Conservation (phyloP, 2,888 invertebrate species). For the Saturnia japonica region DNA sequence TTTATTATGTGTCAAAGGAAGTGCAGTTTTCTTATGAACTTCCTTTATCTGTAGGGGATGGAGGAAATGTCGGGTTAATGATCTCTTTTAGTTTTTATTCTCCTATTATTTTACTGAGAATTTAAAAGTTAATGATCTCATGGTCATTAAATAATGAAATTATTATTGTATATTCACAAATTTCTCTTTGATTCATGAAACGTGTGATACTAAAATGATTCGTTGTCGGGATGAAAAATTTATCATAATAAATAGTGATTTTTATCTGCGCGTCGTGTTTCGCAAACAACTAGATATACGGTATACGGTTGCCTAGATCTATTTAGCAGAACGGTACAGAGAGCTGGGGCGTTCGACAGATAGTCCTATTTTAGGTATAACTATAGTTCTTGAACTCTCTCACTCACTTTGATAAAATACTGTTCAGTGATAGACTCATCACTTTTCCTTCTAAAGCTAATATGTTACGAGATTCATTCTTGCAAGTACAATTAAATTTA, state of each 20-base stretch:
- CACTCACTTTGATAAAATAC: not conserved
- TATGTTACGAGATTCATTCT: not conserved
- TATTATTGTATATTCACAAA: no score
- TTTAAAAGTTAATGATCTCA: not conserved
- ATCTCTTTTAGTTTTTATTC: not conserved
- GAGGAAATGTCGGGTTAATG: not conserved
- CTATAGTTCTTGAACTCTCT: no score
- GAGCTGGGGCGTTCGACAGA: no score
- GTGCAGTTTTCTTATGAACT: conserved; percentile 61
- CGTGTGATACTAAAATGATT: no score
- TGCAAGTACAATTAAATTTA: not conserved
- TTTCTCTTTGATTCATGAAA: not conserved
- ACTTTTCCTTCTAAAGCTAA: not conserved
- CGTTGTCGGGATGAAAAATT: not conserved
- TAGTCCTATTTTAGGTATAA: no score
- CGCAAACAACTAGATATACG: no score
- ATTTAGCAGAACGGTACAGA: no score
- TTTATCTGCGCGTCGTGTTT: no score
- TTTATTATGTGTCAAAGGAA: conserved; percentile 68
- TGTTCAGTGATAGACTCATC: not conserved
- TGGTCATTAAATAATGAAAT: no score
- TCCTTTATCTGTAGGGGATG: not conserved
- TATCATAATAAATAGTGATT: no score
- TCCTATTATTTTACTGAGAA: not conserved
- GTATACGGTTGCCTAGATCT: no score